Evolutionary conservation across 2,797 vertebrate species (phyloP).

Genomic region (Parambassis ranga): DNA sequence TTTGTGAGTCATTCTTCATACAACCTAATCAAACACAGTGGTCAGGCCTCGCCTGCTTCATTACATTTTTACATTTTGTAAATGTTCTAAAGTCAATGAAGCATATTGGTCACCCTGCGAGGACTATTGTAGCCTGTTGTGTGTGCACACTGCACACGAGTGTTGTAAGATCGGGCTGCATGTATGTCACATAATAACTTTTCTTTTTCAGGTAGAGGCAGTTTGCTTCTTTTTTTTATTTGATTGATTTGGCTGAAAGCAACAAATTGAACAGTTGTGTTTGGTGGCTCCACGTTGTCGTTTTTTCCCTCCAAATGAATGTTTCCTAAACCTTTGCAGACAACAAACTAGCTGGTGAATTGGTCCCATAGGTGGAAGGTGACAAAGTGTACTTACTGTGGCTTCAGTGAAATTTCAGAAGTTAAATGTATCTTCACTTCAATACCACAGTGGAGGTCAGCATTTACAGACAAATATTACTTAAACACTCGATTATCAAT

Average conservation of each 20-base stretch:
- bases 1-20: conserved; percentile 18
- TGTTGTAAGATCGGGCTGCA: background rate
- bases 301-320: background rate
- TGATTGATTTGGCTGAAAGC: conserved; percentile 19
- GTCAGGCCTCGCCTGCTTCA: conserved; percentile 22
- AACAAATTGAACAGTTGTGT: conserved; percentile 8
- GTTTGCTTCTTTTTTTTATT: too few relatives aligned
- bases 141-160: background rate
- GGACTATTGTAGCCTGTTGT: background rate
- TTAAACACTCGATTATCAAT: too few relatives aligned
- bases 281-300: background rate
- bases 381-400: background rate
- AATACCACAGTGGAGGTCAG: too few relatives aligned
- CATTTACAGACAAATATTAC: too few relatives aligned
- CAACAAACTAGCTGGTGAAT: background rate
- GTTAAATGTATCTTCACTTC: background rate
- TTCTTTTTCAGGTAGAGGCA: background rate
- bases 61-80: conserved; percentile 60
- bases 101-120: conserved; percentile 31
- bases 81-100: conserved; percentile 44
- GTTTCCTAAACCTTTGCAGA: background rate
- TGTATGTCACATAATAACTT: background rate
- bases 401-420: background rate
- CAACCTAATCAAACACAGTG: too few relatives aligned
- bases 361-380: too few relatives aligned